These are phyloP conservation scores for Epizoanthus illoricatus DNA, from an alignment of 92 coral and sea anemone genomes.

Conservation along the genomic window DNA sequence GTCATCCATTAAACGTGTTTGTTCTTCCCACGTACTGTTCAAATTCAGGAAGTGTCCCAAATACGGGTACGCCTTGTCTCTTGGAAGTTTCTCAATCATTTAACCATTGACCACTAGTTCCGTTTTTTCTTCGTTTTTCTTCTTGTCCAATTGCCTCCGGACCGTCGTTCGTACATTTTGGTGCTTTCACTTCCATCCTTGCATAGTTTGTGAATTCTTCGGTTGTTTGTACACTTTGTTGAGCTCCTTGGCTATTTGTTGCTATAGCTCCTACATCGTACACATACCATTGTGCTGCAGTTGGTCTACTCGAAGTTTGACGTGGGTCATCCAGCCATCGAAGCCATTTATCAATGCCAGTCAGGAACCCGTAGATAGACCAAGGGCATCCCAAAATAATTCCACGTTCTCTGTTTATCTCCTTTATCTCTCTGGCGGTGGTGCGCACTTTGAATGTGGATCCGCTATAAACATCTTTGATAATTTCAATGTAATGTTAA, in stretches of 20 bases:
- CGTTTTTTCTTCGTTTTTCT: neutral
- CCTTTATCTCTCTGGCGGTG: neutral
- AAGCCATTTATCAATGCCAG: neutral
- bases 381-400: neutral
- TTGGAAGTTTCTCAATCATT: neutral
- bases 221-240: neutral
- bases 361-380: neutral
- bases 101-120: neutral
- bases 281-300: neutral
- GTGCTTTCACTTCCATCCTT: conserved; percentile 12
- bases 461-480: conserved; percentile 6
- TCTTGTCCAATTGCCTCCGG: neutral
- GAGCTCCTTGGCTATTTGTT: neutral
- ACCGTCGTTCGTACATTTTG: conserved; percentile 6
- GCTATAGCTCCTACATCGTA: neutral
- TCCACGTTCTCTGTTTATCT: conserved; percentile 1
- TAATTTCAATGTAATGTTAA: conserved; percentile 1
- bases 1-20: too few species aligned
- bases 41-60: neutral
- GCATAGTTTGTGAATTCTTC: conserved; percentile 7
- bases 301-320: neutral
- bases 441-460: neutral
- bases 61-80: neutral
- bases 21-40: conserved; percentile 6
- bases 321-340: neutral